A percentile compares a stretch with the other conserved stretches of the same genome.
phyloP scores from a whole-genome alignment of 1,140 invertebrate genomes.

The Drosophila littoralis region DNA sequence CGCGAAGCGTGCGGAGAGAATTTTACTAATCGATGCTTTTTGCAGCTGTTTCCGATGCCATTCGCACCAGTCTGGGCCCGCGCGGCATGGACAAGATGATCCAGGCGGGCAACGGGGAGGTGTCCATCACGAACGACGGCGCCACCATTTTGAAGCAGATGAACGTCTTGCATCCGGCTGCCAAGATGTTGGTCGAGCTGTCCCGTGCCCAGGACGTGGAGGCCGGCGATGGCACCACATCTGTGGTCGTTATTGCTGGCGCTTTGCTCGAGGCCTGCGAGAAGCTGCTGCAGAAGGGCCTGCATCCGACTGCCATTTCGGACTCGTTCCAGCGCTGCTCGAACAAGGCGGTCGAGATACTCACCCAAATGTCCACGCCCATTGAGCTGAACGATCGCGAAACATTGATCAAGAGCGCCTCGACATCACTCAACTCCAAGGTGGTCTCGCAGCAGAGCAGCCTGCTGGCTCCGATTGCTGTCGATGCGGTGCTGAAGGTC shows the following conservation, averaged over 20 bases:
- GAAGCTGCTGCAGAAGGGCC: conserved; percentile 96
- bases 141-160: conserved; percentile 99
- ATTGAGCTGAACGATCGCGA: conserved; percentile 95
- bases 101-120: conserved; percentile 98
- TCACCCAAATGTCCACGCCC: conserved; percentile 93
- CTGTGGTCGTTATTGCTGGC: conserved; percentile 98
- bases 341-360: conserved; percentile 92
- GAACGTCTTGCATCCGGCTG: conserved; percentile 99
- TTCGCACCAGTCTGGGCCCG: conserved; percentile 98
- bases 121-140: conserved; percentile 99
- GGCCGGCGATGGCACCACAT: conserved; percentile 99
- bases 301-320: conserved; percentile 98
- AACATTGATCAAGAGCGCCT: conserved; percentile 96
- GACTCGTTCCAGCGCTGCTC: conserved; percentile 98
- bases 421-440: conserved; percentile 99
- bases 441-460: conserved; percentile 99
- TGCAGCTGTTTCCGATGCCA: conserved; percentile 98
- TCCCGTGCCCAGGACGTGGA: conserved; percentile 99
- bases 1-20: conserved; percentile 15
- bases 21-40: conserved; percentile 61
- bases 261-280: conserved; percentile 97
- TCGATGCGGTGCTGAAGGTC: conserved; percentile 97
- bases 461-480: conserved; percentile 97
- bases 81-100: conserved; percentile 99
- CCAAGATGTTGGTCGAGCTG: conserved; percentile 99